Conservation (phyloP, 2,113 vertebrate genomes). For the Orcinus orca region DNA sequence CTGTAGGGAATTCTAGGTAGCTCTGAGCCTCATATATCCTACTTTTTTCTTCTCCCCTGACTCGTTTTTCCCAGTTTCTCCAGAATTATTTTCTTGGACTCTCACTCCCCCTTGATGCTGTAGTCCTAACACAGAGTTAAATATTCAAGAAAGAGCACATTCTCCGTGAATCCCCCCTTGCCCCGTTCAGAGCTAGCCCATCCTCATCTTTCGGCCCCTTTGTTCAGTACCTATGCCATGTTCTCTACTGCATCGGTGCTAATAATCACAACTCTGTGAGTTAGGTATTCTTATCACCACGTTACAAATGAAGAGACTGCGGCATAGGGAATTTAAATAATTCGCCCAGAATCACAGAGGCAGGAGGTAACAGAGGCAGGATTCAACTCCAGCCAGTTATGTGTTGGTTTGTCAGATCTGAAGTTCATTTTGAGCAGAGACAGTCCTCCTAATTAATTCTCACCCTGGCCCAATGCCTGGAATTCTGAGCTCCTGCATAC, state of each 20-base stretch:
- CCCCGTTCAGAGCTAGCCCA: background rate
- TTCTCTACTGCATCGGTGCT: background rate
- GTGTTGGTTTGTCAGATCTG: background rate
- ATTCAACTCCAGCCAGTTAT: background rate
- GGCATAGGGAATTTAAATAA: background rate
- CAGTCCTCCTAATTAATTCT: background rate
- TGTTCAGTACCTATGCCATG: background rate
- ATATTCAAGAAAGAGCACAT: background rate
- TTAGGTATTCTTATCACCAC: background rate
- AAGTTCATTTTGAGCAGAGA: slow-evolving; percentile 28
- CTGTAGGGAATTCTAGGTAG: background rate
- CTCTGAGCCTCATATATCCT: background rate
- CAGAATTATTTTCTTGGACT: background rate
- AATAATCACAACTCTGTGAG: background rate
- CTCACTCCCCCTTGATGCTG: background rate
- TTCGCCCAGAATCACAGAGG: background rate
- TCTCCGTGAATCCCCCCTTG: accelerated
- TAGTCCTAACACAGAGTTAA: background rate
- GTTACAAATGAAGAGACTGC: background rate
- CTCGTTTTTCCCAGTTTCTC: background rate
- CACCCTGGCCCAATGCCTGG: background rate
- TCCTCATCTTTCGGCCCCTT: background rate
- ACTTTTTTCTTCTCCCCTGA: background rate
- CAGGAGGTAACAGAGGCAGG: background rate
- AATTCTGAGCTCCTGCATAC: slow-evolving; percentile 23